Evolutionary conservation across 2,113 vertebrate genomes (phyloP).

Genomic region (Pygoscelis adeliae): DNA sequence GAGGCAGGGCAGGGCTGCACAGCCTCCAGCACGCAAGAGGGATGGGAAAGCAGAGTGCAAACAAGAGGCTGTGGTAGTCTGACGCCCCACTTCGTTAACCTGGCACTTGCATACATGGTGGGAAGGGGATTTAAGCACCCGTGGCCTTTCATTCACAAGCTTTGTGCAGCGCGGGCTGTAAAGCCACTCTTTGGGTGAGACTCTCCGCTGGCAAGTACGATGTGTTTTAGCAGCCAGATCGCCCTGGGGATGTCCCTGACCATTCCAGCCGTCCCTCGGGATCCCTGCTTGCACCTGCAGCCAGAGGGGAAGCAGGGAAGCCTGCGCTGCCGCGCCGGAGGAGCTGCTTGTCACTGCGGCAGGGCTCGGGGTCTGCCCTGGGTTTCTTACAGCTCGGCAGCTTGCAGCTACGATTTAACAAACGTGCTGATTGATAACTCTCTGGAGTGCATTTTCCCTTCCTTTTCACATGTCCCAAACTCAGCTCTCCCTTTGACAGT

Average conservation of each 20-base stretch:
- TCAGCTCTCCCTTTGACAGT: not conserved
- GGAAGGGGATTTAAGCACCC: not conserved
- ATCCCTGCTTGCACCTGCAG: slow-evolving; percentile 8
- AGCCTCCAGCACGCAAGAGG: not conserved
- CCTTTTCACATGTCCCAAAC: not conserved
- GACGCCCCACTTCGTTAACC: rapidly evolving
- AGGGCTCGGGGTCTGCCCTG: not conserved
- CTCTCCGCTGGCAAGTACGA: not conserved
- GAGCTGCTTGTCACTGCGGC: not conserved
- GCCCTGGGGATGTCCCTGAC: not conserved
- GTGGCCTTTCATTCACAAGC: not conserved
- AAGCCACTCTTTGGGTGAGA: not conserved
- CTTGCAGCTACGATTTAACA: not conserved
- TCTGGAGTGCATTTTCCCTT: not conserved
- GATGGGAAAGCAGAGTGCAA: not conserved
- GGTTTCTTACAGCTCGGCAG: not conserved
- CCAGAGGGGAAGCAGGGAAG: not conserved
- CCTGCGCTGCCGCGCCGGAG: not conserved
- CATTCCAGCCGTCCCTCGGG: not conserved
- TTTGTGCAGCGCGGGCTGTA: not conserved
- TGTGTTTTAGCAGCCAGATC: slow-evolving; percentile 26
- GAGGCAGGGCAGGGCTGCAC: not conserved
- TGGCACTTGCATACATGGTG: rapidly evolving
- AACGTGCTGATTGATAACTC: not conserved
- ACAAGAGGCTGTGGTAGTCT: not conserved